A percentile compares a stretch with the other conserved stretches of the same genome.
phyloP scores from a whole-genome alignment of 2,888 invertebrate species.

The Aporophyla lueneburgensis region DNA sequence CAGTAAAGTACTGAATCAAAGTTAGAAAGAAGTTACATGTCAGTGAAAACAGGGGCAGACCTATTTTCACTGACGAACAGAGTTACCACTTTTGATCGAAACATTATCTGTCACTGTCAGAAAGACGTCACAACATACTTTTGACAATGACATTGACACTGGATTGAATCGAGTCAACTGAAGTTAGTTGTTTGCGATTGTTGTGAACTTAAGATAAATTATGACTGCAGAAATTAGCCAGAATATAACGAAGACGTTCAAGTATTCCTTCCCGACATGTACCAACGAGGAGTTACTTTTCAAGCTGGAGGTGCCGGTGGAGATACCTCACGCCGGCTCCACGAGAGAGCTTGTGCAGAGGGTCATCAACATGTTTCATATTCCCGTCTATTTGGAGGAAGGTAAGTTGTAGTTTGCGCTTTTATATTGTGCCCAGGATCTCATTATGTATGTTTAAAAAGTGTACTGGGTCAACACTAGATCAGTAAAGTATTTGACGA shows the following conservation, averaged over 20 bases:
- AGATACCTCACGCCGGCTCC: slow-evolving; percentile 91
- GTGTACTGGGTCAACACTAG: background rate
- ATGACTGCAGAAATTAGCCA: slow-evolving; percentile 81
- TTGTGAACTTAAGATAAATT: slow-evolving; percentile 56
- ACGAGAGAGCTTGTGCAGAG: slow-evolving; percentile 92
- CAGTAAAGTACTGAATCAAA: background rate
- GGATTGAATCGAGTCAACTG: background rate
- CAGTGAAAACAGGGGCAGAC: background rate
- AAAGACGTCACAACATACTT: background rate
- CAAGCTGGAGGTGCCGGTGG: slow-evolving; percentile 91
- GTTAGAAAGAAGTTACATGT: background rate
- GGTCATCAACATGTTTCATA: slow-evolving; percentile 92
- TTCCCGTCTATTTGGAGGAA: slow-evolving; percentile 93
- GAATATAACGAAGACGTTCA: slow-evolving; percentile 82
- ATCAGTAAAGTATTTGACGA: background rate
- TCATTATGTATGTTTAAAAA: background rate
- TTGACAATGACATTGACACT: slow-evolving; percentile 18
- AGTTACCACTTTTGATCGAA: slow-evolving; percentile 16
- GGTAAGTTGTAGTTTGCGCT: slow-evolving; percentile 79
- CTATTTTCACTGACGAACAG: background rate
- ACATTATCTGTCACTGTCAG: background rate
- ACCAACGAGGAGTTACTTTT: slow-evolving; percentile 89
- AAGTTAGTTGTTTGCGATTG: slow-evolving; percentile 12
- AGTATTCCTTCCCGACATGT: slow-evolving; percentile 91
- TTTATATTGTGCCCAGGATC: background rate